Evolutionary conservation across 2,797 vertebrate genomes (phyloP).

Genomic region (Fundulus diaphanus): DNA sequence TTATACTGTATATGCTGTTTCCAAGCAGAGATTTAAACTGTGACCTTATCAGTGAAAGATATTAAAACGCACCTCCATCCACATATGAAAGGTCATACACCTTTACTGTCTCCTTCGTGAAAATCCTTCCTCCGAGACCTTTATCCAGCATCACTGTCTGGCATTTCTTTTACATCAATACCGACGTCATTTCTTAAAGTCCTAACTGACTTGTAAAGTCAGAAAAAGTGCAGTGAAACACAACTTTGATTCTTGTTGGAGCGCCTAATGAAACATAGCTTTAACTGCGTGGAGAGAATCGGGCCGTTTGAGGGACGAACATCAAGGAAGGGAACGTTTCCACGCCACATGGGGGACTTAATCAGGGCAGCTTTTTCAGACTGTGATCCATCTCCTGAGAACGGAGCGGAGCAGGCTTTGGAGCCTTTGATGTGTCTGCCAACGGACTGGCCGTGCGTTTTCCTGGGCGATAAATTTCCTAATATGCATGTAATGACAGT

Average conservation of each 20-base stretch:
- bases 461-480: constrained; percentile 35
- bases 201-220: constrained; percentile 37
- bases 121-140: constrained; percentile 24
- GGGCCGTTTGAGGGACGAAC: constrained; percentile 45
- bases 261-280: constrained; percentile 22
- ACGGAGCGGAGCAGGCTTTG: constrained; percentile 1
- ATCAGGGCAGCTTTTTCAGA: constrained; percentile 48
- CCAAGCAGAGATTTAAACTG: not conserved
- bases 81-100: constrained; percentile 48
- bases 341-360: constrained; percentile 46
- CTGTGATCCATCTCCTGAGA: constrained; percentile 52
- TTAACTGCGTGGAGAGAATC: constrained; percentile 40
- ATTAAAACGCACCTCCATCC: constrained; percentile 35
- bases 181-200: constrained; percentile 29
- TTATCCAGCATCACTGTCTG: constrained; percentile 27
- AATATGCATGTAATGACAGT: constrained; percentile 51
- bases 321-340: constrained; percentile 53
- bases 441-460: constrained; percentile 33
- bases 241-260: constrained; percentile 7
- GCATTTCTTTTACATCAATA: constrained; percentile 45
- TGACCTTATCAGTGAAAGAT: constrained; percentile 44
- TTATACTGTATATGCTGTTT: not conserved
- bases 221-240: constrained; percentile 10
- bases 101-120: constrained; percentile 28
- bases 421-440: constrained; percentile 57